Percentiles rank a stretch among this genome's conserved stretches.
Evolutionary conservation across 2,113 vertebrate species (phyloP).

Genomic region (Centrocercus urophasianus): DNA sequence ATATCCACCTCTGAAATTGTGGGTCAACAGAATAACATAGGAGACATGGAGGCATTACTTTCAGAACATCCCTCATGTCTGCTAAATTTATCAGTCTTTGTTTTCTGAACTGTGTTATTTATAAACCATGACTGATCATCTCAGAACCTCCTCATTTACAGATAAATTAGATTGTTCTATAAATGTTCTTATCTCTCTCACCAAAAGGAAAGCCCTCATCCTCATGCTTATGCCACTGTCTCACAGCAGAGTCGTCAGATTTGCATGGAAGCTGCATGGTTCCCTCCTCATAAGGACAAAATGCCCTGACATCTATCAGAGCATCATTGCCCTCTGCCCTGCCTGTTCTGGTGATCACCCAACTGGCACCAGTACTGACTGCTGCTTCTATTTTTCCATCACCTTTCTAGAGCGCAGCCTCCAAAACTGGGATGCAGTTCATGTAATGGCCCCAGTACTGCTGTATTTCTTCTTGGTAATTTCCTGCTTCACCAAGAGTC

Average conservation of each 20-base stretch:
- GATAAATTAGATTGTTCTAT: constrained; percentile 20
- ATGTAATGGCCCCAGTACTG: neutral
- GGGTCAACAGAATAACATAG: neutral
- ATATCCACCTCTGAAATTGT: neutral
- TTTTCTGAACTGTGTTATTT: constrained; percentile 23
- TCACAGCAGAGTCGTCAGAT: neutral
- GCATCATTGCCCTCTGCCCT: neutral
- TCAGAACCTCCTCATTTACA: constrained; percentile 3
- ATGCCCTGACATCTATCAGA: neutral
- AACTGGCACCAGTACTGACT: neutral
- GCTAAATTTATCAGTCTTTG: neutral
- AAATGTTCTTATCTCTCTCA: neutral
- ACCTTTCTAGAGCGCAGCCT: neutral
- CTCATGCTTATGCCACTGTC: neutral
- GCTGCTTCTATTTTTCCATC: neutral
- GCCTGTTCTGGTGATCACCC: fast-evolving
- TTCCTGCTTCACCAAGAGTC: neutral
- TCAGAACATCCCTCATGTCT: neutral
- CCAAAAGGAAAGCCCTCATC: neutral
- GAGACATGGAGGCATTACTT: neutral
- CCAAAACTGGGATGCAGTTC: neutral
- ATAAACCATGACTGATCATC: neutral
- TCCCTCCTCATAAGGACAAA: neutral
- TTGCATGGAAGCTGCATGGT: neutral
- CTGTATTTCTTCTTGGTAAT: neutral